Evolutionary conservation across 2,113 vertebrate genomes (phyloP).

Genomic region (Psilopsiagon aymara): DNA sequence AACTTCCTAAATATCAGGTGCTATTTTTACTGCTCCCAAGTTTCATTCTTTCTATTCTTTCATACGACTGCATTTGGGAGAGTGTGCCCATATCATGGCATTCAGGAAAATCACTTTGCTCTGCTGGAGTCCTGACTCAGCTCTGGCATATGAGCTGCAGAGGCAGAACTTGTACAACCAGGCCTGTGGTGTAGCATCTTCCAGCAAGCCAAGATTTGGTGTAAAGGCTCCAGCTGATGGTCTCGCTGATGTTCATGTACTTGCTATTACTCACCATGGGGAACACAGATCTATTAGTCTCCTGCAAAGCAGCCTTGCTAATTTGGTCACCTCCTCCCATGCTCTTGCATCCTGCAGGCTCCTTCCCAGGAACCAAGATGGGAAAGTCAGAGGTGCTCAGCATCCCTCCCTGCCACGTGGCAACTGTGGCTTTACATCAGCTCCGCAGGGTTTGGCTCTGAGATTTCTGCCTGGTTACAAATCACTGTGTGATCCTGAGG

Average conservation of each 20-base stretch:
- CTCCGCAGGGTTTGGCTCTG: not conserved
- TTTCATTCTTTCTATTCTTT: not conserved
- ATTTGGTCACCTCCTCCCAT: not conserved
- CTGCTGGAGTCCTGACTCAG: not conserved
- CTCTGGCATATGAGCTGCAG: rapidly evolving
- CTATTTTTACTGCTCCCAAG: conserved; percentile 10
- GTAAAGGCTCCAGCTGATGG: not conserved
- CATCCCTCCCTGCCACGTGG: not conserved
- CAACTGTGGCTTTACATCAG: not conserved
- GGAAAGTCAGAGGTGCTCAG: rapidly evolving
- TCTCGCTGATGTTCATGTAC: not conserved
- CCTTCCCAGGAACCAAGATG: not conserved
- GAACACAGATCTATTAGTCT: not conserved
- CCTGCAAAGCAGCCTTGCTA: not conserved
- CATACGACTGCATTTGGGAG: not conserved
- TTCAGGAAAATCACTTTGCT: not conserved
- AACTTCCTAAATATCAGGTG: conserved; percentile 51
- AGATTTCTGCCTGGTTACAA: not conserved
- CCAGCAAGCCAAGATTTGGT: not conserved
- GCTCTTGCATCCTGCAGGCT: not conserved
- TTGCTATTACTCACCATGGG: rapidly evolving
- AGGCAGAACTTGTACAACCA: not conserved
- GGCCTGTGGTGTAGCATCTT: not conserved
- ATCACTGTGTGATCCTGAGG: not conserved
- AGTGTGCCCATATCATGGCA: not conserved